Conservation (phyloP, 2,113 vertebrate genomes). For the Notechis scutatus region DNA sequence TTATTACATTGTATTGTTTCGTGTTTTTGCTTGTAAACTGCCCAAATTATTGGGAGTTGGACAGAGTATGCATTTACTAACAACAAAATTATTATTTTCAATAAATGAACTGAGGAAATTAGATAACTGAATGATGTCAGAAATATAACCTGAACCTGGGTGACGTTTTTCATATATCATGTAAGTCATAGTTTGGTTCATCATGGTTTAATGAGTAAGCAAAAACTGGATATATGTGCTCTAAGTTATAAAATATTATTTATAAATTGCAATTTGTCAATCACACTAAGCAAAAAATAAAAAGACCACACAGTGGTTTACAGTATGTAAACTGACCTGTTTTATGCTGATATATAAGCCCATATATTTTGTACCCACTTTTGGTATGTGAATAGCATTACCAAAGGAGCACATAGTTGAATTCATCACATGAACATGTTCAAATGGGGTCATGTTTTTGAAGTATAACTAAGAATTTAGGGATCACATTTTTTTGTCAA, state of each 20-base stretch:
- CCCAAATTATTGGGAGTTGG: neutral
- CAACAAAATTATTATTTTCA: neutral
- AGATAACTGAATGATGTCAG: neutral
- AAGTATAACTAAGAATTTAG: neutral
- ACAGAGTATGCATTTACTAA: neutral
- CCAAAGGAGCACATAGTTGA: neutral
- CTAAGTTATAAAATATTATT: neutral
- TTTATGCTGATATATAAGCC: neutral
- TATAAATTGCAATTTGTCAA: neutral
- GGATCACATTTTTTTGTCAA: constrained; percentile 11
- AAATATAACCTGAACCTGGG: neutral
- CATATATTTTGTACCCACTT: neutral
- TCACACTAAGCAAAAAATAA: neutral
- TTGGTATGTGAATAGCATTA: neutral
- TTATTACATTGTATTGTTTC: neutral
- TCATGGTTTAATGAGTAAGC: neutral
- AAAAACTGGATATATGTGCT: neutral
- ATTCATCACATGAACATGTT: neutral
- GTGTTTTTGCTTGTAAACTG: neutral
- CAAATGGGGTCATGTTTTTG: neutral
- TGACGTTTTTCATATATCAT: neutral
- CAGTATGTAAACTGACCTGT: neutral
- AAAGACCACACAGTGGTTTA: neutral
- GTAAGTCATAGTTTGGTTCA: neutral
- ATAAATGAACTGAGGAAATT: neutral